Conservation (phyloP, 2,113 vertebrate species). For the Chloropsis cyanopogon region DNA sequence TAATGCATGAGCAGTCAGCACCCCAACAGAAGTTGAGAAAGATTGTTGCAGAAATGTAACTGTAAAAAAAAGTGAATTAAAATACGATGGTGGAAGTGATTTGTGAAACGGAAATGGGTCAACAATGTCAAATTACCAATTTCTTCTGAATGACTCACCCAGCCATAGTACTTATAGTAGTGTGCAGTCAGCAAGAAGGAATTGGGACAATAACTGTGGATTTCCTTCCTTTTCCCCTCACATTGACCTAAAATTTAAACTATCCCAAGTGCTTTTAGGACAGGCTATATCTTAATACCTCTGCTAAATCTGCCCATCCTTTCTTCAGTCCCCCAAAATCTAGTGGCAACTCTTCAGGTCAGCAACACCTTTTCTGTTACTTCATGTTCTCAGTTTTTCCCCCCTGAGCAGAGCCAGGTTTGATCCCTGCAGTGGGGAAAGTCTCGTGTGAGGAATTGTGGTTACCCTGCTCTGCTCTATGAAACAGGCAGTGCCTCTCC, state of each 20-base stretch:
- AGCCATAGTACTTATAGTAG: neutral
- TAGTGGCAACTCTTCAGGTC: neutral
- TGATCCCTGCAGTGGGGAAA: neutral
- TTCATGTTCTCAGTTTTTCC: neutral
- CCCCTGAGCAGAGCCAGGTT: neutral
- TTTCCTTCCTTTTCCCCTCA: neutral
- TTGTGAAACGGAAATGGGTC: neutral
- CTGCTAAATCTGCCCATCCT: neutral
- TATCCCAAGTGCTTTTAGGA: neutral
- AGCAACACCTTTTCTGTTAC: neutral
- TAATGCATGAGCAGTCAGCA: constrained; percentile 34
- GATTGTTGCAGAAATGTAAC: neutral
- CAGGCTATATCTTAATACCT: neutral
- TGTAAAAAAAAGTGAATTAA: neutral
- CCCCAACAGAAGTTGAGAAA: constrained; percentile 15
- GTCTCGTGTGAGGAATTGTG: neutral
- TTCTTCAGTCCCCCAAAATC: neutral
- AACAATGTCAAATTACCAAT: neutral
- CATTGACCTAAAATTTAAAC: neutral
- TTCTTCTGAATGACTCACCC: neutral
- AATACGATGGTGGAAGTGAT: neutral
- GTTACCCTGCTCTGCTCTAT: accelerated
- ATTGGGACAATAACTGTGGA: neutral
- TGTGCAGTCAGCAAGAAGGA: neutral
- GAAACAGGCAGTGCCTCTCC: neutral